phyloP scores from a whole-genome alignment of 2,113 vertebrate species.

The Equus przewalskii region DNA sequence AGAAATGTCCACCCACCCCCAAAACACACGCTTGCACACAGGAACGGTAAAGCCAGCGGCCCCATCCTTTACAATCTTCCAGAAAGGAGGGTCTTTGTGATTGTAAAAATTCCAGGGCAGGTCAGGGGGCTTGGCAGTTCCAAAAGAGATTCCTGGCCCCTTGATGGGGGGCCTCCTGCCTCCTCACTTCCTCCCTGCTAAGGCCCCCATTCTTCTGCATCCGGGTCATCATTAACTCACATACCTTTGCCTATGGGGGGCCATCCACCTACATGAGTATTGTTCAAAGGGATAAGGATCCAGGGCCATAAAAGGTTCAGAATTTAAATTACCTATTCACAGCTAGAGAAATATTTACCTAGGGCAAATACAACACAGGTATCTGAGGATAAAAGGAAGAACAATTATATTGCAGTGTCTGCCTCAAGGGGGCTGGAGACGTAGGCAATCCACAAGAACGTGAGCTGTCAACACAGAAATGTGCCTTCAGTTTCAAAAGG shows the following conservation, averaged over 20 bases:
- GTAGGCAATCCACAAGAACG: background rate
- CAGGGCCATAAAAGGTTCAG: constrained; percentile 40
- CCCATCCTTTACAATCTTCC: background rate
- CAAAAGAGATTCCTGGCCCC: background rate
- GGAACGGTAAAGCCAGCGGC: background rate
- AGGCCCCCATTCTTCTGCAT: background rate
- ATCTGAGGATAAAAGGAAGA: background rate
- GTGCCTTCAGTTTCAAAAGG: background rate
- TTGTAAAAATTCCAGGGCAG: constrained; percentile 66
- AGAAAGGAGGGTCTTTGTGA: background rate
- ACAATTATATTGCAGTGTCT: background rate
- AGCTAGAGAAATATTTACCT: constrained; percentile 47
- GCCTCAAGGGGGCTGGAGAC: background rate
- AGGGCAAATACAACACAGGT: background rate
- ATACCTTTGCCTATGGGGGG: background rate
- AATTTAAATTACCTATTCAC: constrained; percentile 54
- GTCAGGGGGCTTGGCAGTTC: background rate
- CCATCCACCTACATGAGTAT: background rate
- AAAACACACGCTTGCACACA: background rate
- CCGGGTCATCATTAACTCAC: background rate
- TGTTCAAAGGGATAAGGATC: constrained; percentile 5
- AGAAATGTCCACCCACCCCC: background rate
- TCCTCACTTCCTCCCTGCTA: background rate
- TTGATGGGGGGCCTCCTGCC: background rate
- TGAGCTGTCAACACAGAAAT: background rate